phyloP scores from a whole-genome alignment of 2,888 invertebrate species.

The Polyommatus icarus region DNA sequence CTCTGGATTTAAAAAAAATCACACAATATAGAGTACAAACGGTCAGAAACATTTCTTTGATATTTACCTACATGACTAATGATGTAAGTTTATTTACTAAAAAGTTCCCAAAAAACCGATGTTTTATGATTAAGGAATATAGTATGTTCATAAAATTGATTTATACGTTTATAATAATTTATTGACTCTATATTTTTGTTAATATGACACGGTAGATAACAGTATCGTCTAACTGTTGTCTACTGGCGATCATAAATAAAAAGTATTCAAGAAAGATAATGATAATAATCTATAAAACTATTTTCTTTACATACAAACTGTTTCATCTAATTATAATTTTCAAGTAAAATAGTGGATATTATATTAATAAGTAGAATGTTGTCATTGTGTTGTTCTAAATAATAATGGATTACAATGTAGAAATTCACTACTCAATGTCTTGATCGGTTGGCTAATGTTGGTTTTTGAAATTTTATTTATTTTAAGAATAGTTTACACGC shows the following conservation, averaged over 20 bases:
- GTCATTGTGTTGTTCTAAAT: too few species aligned
- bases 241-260: background rate
- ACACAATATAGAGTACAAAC: background rate
- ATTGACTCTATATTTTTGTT: background rate
- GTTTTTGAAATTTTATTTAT: too few species aligned
- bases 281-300: background rate
- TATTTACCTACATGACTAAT: background rate
- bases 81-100: background rate
- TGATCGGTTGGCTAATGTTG: too few species aligned
- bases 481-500: too few species aligned
- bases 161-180: conserved; percentile 3
- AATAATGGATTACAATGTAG: too few species aligned
- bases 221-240: background rate
- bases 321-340: too few species aligned
- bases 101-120: background rate
- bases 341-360: too few species aligned
- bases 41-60: background rate
- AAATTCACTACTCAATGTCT: too few species aligned
- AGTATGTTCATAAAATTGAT: background rate
- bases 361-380: too few species aligned
- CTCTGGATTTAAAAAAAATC: background rate
- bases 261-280: background rate
- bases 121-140: background rate
- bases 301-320: too few species aligned
- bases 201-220: background rate